These are phyloP conservation scores for Lithophane ornitopus DNA, from an alignment of 2,888 invertebrate genomes.

Conservation along the genomic window DNA sequence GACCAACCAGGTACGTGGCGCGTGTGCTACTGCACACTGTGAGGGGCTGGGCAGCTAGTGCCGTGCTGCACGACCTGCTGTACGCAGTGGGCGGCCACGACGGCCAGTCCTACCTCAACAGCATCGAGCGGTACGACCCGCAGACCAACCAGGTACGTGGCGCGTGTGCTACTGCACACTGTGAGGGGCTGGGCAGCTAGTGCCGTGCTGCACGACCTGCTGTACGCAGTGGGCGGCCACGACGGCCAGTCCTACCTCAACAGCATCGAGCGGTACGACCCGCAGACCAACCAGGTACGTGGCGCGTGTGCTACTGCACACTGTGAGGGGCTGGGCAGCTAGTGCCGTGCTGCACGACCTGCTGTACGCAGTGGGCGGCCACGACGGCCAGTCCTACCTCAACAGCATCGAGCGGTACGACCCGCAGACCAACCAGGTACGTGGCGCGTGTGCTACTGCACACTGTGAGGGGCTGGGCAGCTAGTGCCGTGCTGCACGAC, in stretches of 20 bases:
- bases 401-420: constrained; percentile 92
- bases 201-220: too few species aligned
- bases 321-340: too few species aligned
- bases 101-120: constrained; percentile 98
- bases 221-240: constrained; percentile 99
- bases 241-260: constrained; percentile 99
- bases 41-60: too few species aligned
- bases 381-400: constrained; percentile 98
- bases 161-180: too few species aligned
- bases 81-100: constrained; percentile 99
- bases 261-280: constrained; percentile 90
- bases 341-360: too few species aligned
- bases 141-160: constrained; percentile 83
- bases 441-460: too few species aligned
- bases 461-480: too few species aligned
- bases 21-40: too few species aligned
- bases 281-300: constrained; percentile 84
- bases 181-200: too few species aligned
- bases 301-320: too few species aligned
- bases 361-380: constrained; percentile 99
- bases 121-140: constrained; percentile 87
- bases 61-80: too few species aligned
- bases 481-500: too few species aligned
- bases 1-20: constrained; percentile 90
- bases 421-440: constrained; percentile 86